phyloP scores from a whole-genome alignment of 2,888 invertebrate species.

The Nephrocerus scutellatus region DNA sequence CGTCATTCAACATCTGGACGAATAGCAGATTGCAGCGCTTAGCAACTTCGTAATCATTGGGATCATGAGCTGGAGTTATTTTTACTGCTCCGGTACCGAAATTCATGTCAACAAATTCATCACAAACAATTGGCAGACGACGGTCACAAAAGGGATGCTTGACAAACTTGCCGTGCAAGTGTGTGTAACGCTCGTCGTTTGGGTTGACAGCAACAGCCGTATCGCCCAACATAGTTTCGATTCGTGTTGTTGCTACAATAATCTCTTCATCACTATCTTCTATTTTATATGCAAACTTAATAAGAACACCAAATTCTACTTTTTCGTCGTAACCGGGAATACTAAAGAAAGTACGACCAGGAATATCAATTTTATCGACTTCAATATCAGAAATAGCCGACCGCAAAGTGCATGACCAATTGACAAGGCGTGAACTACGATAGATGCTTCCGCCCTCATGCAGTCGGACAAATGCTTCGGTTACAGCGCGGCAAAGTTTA shows the following conservation, averaged over 20 bases:
- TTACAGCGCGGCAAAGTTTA: constrained; percentile 77
- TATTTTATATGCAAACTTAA: constrained; percentile 85
- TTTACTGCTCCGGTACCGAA: constrained; percentile 99
- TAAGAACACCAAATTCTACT: constrained; percentile 83
- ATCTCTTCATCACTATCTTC: constrained; percentile 62
- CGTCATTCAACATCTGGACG: constrained; percentile 84
- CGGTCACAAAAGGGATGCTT: constrained; percentile 83
- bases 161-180: constrained; percentile 73
- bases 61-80: constrained; percentile 97
- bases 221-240: constrained; percentile 98
- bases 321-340: constrained; percentile 70
- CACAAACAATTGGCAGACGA: constrained; percentile 78
- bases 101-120: constrained; percentile 87
- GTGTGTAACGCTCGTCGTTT: constrained; percentile 74
- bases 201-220: constrained; percentile 98
- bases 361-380: constrained; percentile 88
- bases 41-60: constrained; percentile 93
- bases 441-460: constrained; percentile 87
- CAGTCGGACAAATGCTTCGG: constrained; percentile 86
- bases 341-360: constrained; percentile 73
- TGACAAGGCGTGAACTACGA: constrained; percentile 87
- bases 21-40: constrained; percentile 80
- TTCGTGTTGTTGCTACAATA: constrained; percentile 92
- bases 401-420: constrained; percentile 95
- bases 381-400: constrained; percentile 99